A percentile compares a stretch with the other conserved stretches of the same genome.
Conservation (phyloP, 2,797 vertebrate genomes). For the Sandelia bainsii region DNA sequence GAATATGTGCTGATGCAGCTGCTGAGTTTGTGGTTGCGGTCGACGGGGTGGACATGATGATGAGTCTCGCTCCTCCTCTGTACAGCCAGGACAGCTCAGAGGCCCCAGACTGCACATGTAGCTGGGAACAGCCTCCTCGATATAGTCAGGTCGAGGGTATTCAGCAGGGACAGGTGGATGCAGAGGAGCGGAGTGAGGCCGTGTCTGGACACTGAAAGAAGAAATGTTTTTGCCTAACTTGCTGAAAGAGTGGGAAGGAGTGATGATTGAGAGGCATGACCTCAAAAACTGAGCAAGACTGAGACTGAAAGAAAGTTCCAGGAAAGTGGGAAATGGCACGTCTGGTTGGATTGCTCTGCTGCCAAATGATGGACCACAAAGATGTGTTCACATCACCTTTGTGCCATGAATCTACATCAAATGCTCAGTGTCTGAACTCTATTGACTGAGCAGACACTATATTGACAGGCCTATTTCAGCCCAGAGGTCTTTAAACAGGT, state of each 20-base stretch:
- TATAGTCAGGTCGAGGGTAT: constrained; percentile 68
- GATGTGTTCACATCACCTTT: neutral
- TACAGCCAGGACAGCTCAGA: constrained; percentile 77
- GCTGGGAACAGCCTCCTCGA: constrained; percentile 83
- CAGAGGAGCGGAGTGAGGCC: constrained; percentile 13
- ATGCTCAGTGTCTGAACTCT: constrained; percentile 18
- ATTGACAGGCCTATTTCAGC: neutral
- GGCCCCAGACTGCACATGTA: constrained; percentile 66
- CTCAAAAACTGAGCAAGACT: constrained; percentile 3
- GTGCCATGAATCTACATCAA: neutral
- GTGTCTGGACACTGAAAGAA: constrained; percentile 3
- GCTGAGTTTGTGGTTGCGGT: constrained; percentile 18
- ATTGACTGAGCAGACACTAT: neutral
- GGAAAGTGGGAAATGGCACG: constrained; percentile 12
- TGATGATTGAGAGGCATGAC: neutral
- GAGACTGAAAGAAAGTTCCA: neutral
- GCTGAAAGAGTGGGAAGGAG: neutral
- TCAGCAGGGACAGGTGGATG: constrained; percentile 22
- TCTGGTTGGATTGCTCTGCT: neutral
- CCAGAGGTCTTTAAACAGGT: neutral
- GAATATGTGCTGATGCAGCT: neutral
- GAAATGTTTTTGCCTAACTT: neutral
- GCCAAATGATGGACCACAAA: constrained; percentile 10
- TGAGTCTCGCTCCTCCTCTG: constrained; percentile 80
- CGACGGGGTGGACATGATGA: constrained; percentile 18